phyloP scores from a whole-genome alignment of 2,113 vertebrate genomes.

The Azemiops feae region DNA sequence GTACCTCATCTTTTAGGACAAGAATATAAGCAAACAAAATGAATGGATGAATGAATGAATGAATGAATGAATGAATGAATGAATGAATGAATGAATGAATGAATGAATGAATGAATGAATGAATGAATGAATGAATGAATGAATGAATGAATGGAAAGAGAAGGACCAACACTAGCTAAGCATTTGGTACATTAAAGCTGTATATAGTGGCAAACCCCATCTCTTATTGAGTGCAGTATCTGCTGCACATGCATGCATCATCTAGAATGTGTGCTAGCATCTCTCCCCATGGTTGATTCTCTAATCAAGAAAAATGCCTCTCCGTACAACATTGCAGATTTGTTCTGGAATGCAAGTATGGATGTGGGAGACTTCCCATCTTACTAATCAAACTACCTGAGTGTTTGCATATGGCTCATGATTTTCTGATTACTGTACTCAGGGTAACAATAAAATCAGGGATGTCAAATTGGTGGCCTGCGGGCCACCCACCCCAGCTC shows the following conservation, averaged over 20 bases:
- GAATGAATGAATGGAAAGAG: background rate
- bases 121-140: background rate
- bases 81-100: background rate
- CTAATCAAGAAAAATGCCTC: background rate
- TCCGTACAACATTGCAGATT: background rate
- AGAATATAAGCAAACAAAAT: background rate
- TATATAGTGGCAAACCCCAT: too few relatives aligned
- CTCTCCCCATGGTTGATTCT: background rate
- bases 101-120: background rate
- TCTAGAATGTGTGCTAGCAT: background rate
- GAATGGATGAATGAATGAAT: background rate
- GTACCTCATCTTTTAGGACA: background rate
- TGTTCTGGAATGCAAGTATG: background rate
- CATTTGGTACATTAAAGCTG: background rate
- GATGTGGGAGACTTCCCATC: background rate
- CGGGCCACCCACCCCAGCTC: too few relatives aligned
- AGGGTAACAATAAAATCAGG: background rate
- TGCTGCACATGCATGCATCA: background rate
- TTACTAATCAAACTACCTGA: background rate
- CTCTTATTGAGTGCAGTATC: background rate
- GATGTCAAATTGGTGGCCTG: too few relatives aligned
- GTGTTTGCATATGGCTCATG: background rate
- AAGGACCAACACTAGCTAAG: background rate
- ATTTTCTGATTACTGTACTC: background rate
- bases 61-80: background rate